Evolutionary conservation across 2,888 invertebrate genomes (phyloP).

Genomic region (Gymnoscelis rufifasciata): DNA sequence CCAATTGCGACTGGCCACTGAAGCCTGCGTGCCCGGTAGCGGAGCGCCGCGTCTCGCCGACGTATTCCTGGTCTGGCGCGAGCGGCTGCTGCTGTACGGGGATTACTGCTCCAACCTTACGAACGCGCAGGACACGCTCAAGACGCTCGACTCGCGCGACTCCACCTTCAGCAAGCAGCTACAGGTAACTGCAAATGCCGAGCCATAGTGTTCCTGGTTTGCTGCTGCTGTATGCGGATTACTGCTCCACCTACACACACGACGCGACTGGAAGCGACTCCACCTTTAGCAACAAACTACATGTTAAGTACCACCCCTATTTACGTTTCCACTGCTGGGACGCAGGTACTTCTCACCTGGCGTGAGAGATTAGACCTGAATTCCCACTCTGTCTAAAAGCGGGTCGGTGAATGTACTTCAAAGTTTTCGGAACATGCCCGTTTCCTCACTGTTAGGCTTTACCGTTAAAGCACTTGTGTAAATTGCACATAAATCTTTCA

Average conservation of each 20-base stretch:
- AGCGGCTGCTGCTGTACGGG: conserved; percentile 94
- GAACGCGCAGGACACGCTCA: conserved; percentile 90
- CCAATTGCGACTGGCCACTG: conserved; percentile 87
- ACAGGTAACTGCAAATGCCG: conserved; percentile 77
- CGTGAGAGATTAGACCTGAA: too few relatives aligned
- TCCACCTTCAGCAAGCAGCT: conserved; percentile 83
- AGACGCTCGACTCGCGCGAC: conserved; percentile 84
- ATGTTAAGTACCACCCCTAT: too few relatives aligned
- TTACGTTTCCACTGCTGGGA: too few relatives aligned
- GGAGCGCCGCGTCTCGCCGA: conserved; percentile 81
- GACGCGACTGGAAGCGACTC: conserved; percentile 84
- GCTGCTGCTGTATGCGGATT: conserved; percentile 95
- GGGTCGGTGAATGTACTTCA: too few relatives aligned
- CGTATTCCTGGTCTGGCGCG: conserved; percentile 94
- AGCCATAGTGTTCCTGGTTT: too few relatives aligned
- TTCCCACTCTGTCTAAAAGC: too few relatives aligned
- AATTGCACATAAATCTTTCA: too few relatives aligned
- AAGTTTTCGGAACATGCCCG: too few relatives aligned
- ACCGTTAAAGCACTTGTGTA: too few relatives aligned
- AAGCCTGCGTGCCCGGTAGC: conserved; percentile 75
- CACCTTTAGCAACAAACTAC: conserved; percentile 82
- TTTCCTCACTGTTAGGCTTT: too few relatives aligned
- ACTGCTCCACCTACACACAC: conserved; percentile 94
- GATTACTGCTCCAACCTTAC: conserved; percentile 97
- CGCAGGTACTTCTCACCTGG: too few relatives aligned